phyloP scores from a whole-genome alignment of 2,113 vertebrate genomes.

The Microcebus ravelobensis region DNA sequence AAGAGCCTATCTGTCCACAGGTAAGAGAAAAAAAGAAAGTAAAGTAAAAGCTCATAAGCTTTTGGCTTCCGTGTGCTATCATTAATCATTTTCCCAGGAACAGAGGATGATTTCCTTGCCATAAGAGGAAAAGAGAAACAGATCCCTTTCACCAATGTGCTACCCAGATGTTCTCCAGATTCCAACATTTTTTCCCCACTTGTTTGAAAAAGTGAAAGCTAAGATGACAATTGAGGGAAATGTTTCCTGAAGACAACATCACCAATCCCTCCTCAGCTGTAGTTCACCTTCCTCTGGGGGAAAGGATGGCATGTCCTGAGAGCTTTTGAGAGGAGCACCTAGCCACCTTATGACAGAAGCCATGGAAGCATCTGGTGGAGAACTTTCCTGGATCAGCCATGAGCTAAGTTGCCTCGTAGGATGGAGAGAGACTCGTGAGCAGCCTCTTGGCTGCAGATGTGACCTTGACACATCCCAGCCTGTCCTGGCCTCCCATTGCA shows the following conservation, averaged over 20 bases:
- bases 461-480: not conserved
- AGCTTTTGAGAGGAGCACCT: not conserved
- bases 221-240: conserved; percentile 20
- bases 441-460: not conserved
- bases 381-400: not conserved
- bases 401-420: not conserved
- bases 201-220: conserved; percentile 52
- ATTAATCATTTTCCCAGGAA: conserved; percentile 78
- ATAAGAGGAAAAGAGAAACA: conserved; percentile 74
- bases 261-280: not conserved
- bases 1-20: conserved; percentile 62
- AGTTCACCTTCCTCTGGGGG: not conserved
- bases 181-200: not conserved
- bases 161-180: conserved; percentile 76
- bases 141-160: conserved; percentile 72
- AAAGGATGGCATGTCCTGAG: not conserved
- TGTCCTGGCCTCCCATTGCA: not conserved
- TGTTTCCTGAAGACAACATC: conserved; percentile 16
- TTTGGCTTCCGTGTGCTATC: conserved; percentile 74
- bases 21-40: conserved; percentile 30
- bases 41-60: conserved; percentile 41
- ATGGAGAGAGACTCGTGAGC: not conserved
- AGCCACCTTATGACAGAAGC: not conserved
- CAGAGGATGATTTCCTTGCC: conserved; percentile 53
- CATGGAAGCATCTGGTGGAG: not conserved